These are phyloP conservation scores for Drosophila gunungcola DNA, from an alignment of 1,140 invertebrate genomes.

Conservation along the genomic window DNA sequence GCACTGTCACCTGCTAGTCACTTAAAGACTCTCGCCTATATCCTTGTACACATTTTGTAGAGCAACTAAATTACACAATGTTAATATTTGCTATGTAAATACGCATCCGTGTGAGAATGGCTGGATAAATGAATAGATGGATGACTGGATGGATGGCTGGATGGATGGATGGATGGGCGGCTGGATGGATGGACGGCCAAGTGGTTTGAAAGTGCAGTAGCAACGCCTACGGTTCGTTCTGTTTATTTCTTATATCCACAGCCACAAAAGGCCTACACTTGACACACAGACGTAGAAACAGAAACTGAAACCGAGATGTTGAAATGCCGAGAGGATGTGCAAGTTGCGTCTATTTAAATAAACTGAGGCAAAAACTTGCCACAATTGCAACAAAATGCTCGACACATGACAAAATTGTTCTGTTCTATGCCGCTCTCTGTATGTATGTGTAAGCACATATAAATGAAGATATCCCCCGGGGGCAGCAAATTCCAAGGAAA, in stretches of 20 bases:
- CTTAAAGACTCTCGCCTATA: conserved; percentile 32
- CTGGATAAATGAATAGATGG: conserved; percentile 26
- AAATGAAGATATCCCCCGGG: conserved; percentile 19
- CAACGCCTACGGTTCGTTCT: conserved; percentile 30
- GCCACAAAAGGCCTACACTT: conserved; percentile 50
- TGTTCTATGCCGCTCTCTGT: conserved; percentile 4
- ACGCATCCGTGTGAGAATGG: conserved; percentile 37
- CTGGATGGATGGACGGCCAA: conserved; percentile 4
- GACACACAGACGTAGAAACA: conserved; percentile 11
- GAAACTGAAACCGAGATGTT: conserved; percentile 4
- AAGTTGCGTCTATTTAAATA: conserved; percentile 49
- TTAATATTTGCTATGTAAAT: conserved; percentile 74
- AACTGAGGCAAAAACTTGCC: conserved; percentile 46
- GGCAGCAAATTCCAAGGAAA: conserved; percentile 38
- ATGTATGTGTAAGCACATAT: not conserved
- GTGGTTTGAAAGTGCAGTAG: conserved; percentile 35
- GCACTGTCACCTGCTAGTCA: not conserved
- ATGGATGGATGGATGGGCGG: not conserved
- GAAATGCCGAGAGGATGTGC: conserved; percentile 7
- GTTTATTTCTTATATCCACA: conserved; percentile 47
- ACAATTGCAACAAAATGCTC: conserved; percentile 29
- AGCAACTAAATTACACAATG: conserved; percentile 82
- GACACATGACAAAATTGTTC: conserved; percentile 38
- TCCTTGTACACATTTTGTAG: conserved; percentile 65
- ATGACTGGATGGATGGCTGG: not conserved